Conservation (phyloP, 2,113 vertebrate species). For the Tragelaphus imberbis region DNA sequence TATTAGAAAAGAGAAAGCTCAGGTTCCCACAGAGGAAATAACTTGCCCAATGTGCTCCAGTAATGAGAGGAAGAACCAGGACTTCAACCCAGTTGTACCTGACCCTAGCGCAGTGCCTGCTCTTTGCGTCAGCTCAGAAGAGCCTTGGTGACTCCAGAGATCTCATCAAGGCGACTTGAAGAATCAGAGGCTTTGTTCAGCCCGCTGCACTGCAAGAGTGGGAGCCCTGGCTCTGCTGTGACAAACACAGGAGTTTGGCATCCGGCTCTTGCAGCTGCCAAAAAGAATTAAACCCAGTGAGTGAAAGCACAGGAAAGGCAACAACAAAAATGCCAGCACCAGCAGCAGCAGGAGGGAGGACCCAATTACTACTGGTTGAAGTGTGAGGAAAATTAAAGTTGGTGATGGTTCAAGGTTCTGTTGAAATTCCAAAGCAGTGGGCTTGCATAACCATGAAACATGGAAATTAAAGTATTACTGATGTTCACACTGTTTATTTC, state of each 20-base stretch:
- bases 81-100: neutral
- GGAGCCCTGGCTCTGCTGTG: neutral
- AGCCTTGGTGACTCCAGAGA: neutral
- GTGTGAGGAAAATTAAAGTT: conserved; percentile 64
- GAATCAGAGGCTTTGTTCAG: neutral
- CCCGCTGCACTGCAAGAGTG: neutral
- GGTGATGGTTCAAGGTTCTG: conserved; percentile 70
- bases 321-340: conserved; percentile 30
- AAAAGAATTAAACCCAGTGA: conserved; percentile 51
- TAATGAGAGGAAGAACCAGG: neutral
- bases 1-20: neutral
- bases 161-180: neutral
- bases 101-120: neutral
- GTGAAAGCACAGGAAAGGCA: conserved; percentile 53
- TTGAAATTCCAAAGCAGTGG: conserved; percentile 66
- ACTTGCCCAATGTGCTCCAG: neutral
- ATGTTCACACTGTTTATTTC: conserved; percentile 61
- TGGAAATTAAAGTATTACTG: conserved; percentile 61
- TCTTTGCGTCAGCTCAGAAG: neutral
- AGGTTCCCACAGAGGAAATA: neutral
- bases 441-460: conserved; percentile 68
- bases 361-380: conserved; percentile 64
- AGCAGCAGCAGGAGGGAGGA: conserved; percentile 27
- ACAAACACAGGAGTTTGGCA: conserved; percentile 59
- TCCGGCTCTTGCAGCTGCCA: conserved; percentile 54